phyloP scores from a whole-genome alignment of 1,140 invertebrate genomes.

The Samia ricini region DNA sequence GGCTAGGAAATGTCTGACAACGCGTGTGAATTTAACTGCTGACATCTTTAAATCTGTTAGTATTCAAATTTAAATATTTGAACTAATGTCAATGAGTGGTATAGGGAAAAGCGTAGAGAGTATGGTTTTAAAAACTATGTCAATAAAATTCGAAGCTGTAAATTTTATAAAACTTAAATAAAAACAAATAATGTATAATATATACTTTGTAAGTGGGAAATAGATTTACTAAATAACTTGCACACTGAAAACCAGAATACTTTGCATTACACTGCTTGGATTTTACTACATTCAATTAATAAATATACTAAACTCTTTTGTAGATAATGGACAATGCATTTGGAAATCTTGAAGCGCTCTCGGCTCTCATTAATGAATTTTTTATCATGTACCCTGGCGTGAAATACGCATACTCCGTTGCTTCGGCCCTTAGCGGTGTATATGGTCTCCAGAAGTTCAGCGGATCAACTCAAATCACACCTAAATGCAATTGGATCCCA shows the following conservation, averaged over 20 bases:
- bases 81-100: too few species aligned
- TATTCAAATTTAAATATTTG: conserved; percentile 10
- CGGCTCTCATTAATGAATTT: conserved; percentile 63
- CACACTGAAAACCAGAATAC: too few species aligned
- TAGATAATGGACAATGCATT: conserved; percentile 59
- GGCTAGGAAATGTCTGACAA: conserved; percentile 47
- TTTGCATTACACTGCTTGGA: too few species aligned
- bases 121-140: too few species aligned
- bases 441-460: conserved; percentile 41
- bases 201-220: too few species aligned
- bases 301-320: conserved; percentile 1
- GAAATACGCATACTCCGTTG: conserved; percentile 49
- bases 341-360: conserved; percentile 49
- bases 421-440: conserved; percentile 50
- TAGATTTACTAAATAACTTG: too few species aligned
- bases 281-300: too few species aligned
- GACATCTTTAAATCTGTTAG: conserved; percentile 53
- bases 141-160: too few species aligned
- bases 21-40: conserved; percentile 24
- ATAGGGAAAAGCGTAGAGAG: too few species aligned
- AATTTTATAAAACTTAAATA: too few species aligned
- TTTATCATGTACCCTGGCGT: conserved; percentile 54
- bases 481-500: conserved; percentile 59
- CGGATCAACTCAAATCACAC: conserved; percentile 33
- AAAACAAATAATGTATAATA: too few species aligned